A percentile compares a stretch with the other conserved stretches of the same genome.
These are phyloP conservation scores for Cyphomyrmex costatus DNA, from an alignment of 1,140 invertebrate species.

Conservation along the genomic window DNA sequence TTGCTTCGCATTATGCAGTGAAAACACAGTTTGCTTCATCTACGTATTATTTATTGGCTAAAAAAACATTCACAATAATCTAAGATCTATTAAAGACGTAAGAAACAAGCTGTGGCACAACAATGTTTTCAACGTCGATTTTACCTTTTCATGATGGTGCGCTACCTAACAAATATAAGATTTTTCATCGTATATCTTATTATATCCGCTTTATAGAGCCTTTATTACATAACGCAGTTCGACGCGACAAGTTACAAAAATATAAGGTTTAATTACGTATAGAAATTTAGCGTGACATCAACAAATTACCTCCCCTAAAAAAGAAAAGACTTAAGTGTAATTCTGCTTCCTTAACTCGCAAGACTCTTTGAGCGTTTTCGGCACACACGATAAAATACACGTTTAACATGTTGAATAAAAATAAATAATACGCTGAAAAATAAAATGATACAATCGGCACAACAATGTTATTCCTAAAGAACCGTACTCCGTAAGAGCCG, in stretches of 20 bases:
- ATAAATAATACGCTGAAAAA: conserved; percentile 54
- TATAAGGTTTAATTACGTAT: conserved; percentile 49
- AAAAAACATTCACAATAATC: conserved; percentile 62
- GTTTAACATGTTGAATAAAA: conserved; percentile 39
- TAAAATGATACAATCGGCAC: conserved; percentile 25
- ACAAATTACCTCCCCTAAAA: conserved; percentile 42
- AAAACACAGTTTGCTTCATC: conserved; percentile 55
- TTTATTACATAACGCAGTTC: conserved; percentile 49
- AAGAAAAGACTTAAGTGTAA: conserved; percentile 15
- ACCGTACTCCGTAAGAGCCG: neutral
- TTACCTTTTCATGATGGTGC: conserved; percentile 8
- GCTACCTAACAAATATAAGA: conserved; percentile 38
- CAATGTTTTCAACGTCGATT: conserved; percentile 43
- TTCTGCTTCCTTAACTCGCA: conserved; percentile 8
- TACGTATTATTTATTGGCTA: conserved; percentile 58
- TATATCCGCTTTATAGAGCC: conserved; percentile 42
- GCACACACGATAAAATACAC: conserved; percentile 21
- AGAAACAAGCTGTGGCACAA: conserved; percentile 62
- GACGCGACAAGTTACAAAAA: conserved; percentile 51
- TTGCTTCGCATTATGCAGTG: conserved; percentile 20
- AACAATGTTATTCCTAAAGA: conserved; percentile 43
- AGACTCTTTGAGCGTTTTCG: conserved; percentile 41
- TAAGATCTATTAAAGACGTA: conserved; percentile 57
- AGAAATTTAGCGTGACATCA: conserved; percentile 41
- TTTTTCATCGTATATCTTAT: conserved; percentile 36